Base-by-base conservation (phyloP, 2,797 vertebrate species). In the Novumbra hubbsi region DNA sequence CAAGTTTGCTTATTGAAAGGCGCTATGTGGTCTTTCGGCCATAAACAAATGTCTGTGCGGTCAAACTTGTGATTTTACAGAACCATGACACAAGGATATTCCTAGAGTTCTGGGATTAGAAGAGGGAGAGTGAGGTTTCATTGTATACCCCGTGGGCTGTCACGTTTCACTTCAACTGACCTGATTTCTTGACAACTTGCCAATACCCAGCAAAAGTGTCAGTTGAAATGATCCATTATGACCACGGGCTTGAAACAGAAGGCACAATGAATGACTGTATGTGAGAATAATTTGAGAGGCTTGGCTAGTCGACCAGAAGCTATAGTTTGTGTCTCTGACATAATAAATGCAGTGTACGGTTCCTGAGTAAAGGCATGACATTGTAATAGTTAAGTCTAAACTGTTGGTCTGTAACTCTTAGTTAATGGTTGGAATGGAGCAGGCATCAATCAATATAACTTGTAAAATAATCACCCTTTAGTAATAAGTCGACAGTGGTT, bases 151-250 rank as follows among this genome's bases (percentile, higher is more conserved):
- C 28, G 16, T 74, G 67, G 78, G 82, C 83, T 85, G 88, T 92
- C 90, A 89, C 85, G 84, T 92, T 91, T 90, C 71, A 91, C 93
- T 91, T 92, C 84, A 83, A 85, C 79, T 74, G 81, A 82, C 80
- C 81, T 80, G 81, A 78, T 84, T 89, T 86, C 9, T 74, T 75
- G 76, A 83, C 71, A 68, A 83, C 73, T 75, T 87, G 90, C 88
- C 90, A 89, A 86, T 84, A 81, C 68, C 83, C 88, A 84, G 82
- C 80, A 74, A 68, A 55, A 76, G 68, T 21, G 57, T 73, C 55
- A 78, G 55, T 75, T 77, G 71, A 82, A 85, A 76, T 80, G 78
- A 88, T 83, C 74, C 83, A 77, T 65, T 32, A 30, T 2, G 63
- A 32, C 63, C 63, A 57, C 55, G 7, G 55, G 55, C 55, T 7